Base-by-base conservation (phyloP, 2,113 vertebrate species). In the Cygnus buccinator region DNA sequence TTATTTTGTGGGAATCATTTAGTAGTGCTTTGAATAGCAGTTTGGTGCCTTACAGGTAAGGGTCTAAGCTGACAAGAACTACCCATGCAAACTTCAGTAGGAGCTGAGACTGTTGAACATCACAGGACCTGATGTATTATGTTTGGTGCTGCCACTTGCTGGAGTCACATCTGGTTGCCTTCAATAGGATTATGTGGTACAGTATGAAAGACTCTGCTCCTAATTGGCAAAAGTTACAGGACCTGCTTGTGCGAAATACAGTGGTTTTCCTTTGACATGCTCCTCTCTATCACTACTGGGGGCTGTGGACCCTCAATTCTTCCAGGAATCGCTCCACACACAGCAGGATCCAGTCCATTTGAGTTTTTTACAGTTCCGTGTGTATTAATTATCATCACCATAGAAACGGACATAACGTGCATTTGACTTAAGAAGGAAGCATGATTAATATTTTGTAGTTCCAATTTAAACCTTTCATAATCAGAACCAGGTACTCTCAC, bases 391-490 rank as follows among this genome's bases (percentile, higher is more conserved):
- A 72, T 68, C 84, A 89, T 92, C 2, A 4, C 81, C 90, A 91
- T 89, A 93, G 94, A 89, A 96, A 97, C 91, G 70, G 81, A 54
- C 50, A 87, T 29, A 66, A 84, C 84, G 41, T 66, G 29, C n/a
- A 23, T 92, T 84, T 66, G 28, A 90, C 74, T 96, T 95, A 82
- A 87, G 89, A 52, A 93, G 80, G 80, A 96, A 81, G 22, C 58
- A 89, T 28, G 6, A 94, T 84, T 93, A 96, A 75, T 91, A 92
- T 70, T 92, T 89, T 87, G 79, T 58, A 55, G 54, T 74, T 79
- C 41, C 71, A 81, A 94, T 79, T 91, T 94, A 79, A 96, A 85
- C 62, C 70, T 89, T 94, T 91, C 76, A n/a, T 75, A 92, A 95
- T 93, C 54, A 84, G 66, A 93, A 72, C 19, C 70, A 84, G 88